Evolutionary conservation across 2,888 invertebrate species (phyloP), one percentile per base, ranked within the genome.

Genomic region (Aricia artaxerxes): DNA sequence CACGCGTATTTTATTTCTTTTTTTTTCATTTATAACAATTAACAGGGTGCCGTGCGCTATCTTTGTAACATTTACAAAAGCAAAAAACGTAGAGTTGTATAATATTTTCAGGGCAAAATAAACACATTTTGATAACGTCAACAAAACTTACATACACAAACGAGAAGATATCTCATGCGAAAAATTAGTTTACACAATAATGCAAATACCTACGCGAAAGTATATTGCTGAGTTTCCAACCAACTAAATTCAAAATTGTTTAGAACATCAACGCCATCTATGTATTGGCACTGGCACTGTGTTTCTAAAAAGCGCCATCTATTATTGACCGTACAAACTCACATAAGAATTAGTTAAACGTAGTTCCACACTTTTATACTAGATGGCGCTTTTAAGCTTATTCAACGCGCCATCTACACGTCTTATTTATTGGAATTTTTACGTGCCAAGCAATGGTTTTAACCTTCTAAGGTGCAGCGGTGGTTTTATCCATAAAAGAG

Each of bases 101-200:
- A 13, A 69, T 69, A 35, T 69, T 13, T 69, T 35, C 13, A 13
- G 13, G 38, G 13, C 69, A 69, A 35, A 35, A 5, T 11, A 69
- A 69, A 69, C 35, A 69, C 35, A 69, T 69, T 69, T 35, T 38
- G 69, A 69, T 69, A 6, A 13, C 69, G 69, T 35, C 35, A 69
- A 64, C 64, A 64, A 64, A 64, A 64, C 31, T 31, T 35, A 69
- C 53, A 53, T 38, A 16, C 35, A 31, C 69, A 5, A 69, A 38
- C 69, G 35, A 38, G 13, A 38, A 69, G 4, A 16, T 69, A 69
- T 5, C 69, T 69, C 69, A 69, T 13, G 35, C 69, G 69, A 69
- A 38, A 38, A 69, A 69, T 69, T 69, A 1, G 69, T 69, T 69
- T 35, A 69, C 69, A 7, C 4, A 35, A 35, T 61, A 60, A 60